Conservation (phyloP, 2,113 vertebrate species). For the Myxocyprinus asiaticus region DNA sequence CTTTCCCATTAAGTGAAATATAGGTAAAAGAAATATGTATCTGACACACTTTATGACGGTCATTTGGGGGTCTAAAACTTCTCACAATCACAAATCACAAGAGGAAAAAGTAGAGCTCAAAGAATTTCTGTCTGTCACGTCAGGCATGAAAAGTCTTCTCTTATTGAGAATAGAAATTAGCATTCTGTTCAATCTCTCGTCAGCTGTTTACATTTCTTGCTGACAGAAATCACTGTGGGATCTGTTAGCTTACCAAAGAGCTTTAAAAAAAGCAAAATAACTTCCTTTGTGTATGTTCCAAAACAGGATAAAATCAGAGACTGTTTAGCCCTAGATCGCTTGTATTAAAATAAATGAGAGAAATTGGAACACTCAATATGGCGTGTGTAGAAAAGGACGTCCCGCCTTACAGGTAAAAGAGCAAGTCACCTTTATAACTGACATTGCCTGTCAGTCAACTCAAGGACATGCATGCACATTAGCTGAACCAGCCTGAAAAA, state of each 20-base stretch:
- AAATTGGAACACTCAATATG: too few relatives aligned
- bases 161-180: constrained; percentile 43
- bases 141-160: constrained; percentile 42
- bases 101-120: neutral
- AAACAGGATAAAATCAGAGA: neutral
- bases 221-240: neutral
- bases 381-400: too few relatives aligned
- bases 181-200: constrained; percentile 42
- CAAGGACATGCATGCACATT: too few relatives aligned
- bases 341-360: too few relatives aligned
- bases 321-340: too few relatives aligned
- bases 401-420: too few relatives aligned
- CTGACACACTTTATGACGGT: neutral
- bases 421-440: too few relatives aligned
- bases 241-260: neutral
- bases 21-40: neutral
- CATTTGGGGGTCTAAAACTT: neutral
- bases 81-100: neutral
- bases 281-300: neutral
- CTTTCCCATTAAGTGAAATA: neutral
- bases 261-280: neutral
- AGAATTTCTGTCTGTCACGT: neutral
- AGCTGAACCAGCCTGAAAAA: too few relatives aligned
- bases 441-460: too few relatives aligned
- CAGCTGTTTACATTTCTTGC: constrained; percentile 31